Evolutionary conservation across 2,888 invertebrate genomes (phyloP).

Genomic region (Conomelus anceps): DNA sequence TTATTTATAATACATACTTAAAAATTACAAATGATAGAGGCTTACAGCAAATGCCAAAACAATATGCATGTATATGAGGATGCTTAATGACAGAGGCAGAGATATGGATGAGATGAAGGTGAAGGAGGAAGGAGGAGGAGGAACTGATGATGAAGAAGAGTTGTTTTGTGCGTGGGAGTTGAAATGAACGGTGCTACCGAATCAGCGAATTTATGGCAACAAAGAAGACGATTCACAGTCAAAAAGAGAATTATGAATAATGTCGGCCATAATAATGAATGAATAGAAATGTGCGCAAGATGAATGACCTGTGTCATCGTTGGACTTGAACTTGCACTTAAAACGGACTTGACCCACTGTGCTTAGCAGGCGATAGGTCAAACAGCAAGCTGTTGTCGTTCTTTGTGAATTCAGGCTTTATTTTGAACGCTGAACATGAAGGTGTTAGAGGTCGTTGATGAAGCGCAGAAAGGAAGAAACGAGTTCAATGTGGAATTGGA

Average conservation of each 20-base stretch:
- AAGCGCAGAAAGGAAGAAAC: no score
- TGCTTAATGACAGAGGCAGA: neutral
- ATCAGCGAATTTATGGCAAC: neutral
- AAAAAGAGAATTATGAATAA: neutral
- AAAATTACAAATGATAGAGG: no score
- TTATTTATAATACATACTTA: no score
- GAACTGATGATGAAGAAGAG: neutral
- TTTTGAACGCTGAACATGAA: neutral
- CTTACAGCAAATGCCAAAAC: no score
- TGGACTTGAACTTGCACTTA: neutral
- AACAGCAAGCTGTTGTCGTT: neutral
- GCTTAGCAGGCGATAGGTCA: neutral
- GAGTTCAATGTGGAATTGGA: no score
- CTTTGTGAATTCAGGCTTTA: neutral
- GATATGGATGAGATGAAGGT: neutral
- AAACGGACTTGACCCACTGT: neutral
- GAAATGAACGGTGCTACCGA: neutral
- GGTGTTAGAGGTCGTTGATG: no score
- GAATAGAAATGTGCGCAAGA: neutral
- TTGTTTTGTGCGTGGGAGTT: neutral
- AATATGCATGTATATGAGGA: neutral
- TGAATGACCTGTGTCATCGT: neutral
- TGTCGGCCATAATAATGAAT: neutral
- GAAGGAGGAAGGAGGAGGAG: neutral
- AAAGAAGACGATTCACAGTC: neutral